A percentile compares a stretch with the other conserved stretches of the same genome.
Conservation (phyloP, 1,140 invertebrate species). For the Drosophila kepulauana region DNA sequence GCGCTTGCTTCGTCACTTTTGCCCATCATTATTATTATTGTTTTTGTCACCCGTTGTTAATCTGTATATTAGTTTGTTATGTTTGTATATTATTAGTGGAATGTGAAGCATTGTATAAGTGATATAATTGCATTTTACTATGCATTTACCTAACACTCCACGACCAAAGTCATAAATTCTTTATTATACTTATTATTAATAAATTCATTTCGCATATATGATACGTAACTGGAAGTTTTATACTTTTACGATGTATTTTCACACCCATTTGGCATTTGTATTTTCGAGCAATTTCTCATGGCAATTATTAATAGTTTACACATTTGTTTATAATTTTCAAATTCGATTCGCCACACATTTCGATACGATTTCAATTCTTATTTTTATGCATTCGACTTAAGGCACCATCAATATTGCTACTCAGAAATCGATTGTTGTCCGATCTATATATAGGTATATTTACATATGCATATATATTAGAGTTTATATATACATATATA, state of each 20-base stretch:
- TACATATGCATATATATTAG: conserved; percentile 21
- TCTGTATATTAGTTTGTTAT: not conserved
- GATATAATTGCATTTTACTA: conserved; percentile 11
- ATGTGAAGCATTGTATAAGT: conserved; percentile 5
- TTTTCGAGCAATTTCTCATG: conserved; percentile 34
- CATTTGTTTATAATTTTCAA: conserved; percentile 41
- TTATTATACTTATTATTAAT: conserved; percentile 33
- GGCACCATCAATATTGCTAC: conserved; percentile 22
- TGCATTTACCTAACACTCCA: conserved; percentile 11
- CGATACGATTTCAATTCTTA: conserved; percentile 31
- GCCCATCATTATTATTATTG: conserved; percentile 17
- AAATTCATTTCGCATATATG: not conserved
- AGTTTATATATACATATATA: conserved; percentile 1
- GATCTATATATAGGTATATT: not conserved
- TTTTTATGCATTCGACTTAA: conserved; percentile 27
- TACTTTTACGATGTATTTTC: conserved; percentile 40
- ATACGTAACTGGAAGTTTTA: not conserved
- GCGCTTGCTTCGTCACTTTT: conserved; percentile 11
- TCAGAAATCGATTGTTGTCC: conserved; percentile 17
- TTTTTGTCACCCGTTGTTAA: conserved; percentile 2
- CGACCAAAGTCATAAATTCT: conserved; percentile 13
- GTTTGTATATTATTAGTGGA: not conserved
- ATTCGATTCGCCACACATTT: conserved; percentile 16
- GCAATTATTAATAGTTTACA: conserved; percentile 49
- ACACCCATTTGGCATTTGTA: conserved; percentile 30